A percentile compares a stretch with the other conserved stretches of the same genome.
phyloP scores from a whole-genome alignment of 1,140 invertebrate genomes.

The Brachionus plicatilis region DNA sequence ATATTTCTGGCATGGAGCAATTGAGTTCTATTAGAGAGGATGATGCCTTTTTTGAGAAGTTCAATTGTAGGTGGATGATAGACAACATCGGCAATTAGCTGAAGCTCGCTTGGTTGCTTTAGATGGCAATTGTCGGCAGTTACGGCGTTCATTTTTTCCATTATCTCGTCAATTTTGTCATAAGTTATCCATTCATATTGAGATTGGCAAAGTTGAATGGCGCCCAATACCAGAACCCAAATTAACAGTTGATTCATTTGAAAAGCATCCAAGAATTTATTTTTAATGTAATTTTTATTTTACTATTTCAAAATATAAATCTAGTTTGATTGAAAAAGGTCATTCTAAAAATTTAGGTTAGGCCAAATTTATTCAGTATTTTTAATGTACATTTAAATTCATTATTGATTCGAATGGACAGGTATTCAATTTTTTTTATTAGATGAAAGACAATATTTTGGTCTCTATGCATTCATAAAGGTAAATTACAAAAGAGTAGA shows the following conservation, averaged over 20 bases:
- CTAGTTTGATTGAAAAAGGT: background rate
- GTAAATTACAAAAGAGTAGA: background rate
- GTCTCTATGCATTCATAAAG: too few relatives aligned
- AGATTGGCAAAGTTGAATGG: background rate
- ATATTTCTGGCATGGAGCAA: slow-evolving; percentile 89
- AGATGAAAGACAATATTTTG: background rate
- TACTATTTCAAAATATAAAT: background rate
- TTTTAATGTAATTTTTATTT: background rate
- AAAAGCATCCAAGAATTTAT: background rate
- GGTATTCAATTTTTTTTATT: background rate
- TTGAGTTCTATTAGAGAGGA: slow-evolving; percentile 87
- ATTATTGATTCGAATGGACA: background rate
- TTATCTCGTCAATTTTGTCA: slow-evolving; percentile 81
- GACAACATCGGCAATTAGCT: slow-evolving; percentile 72
- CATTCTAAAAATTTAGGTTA: slow-evolving; percentile 2
- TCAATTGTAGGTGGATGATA: slow-evolving; percentile 89
- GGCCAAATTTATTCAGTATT: background rate
- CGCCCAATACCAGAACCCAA: background rate
- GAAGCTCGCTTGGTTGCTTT: slow-evolving; percentile 74
- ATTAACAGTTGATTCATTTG: background rate
- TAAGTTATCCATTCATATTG: slow-evolving; percentile 81
- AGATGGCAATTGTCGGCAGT: slow-evolving; percentile 76
- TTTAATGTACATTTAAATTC: background rate
- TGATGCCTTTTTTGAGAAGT: slow-evolving; percentile 85
- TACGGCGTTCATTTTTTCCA: slow-evolving; percentile 71